Evolutionary conservation across 2,113 vertebrate genomes (phyloP), one percentile per base, ranked within the genome.

Genomic region (Dissostichus mawsoni): DNA sequence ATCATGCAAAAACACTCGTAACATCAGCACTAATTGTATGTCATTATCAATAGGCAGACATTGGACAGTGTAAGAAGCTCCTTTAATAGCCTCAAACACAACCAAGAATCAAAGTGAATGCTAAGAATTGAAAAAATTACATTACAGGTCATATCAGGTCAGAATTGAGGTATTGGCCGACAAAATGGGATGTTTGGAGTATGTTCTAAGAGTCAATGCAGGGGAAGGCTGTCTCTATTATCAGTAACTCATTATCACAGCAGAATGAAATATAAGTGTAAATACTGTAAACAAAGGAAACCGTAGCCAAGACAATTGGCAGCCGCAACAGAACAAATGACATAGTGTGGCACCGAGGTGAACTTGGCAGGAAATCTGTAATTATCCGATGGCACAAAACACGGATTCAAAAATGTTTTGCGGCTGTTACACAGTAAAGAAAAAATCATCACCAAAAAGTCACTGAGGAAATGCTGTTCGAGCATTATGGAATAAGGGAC

Each of bases 231-330:
- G 53, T 29, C 55, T 84, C 73, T 2, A 12, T 47, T 41, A 64
- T 74, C 29, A 20, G 25, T 79, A 13, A 76, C 50, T 77, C 73
- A 76, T 78, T 55, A 50, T 18, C 25, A 74, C 79, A 74, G 1
- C 9, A 66, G 45, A 69, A 66, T 33, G 11, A 83, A 50, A 82
- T 47, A 73, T 76, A 52, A 77, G 74, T 44, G 20, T 36, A 25
- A 74, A 81, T 18, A 47, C 47, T 63, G 18, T 76, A 88, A 86
- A 89, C 88, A 92, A 90, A 87, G 64, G 82, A 8, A 51, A 50
- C 44, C n/a, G 5, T 55, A 36, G 87, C 86, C 91, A 88, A 77
- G 52, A 57, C 73, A 18, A 33, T 58, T 89, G 87, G 89, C 89
- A 84, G 77, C 57, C 25, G 18, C 68, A 2, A 16, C 51, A 4